A percentile compares a stretch with the other conserved stretches of the same genome.
Conservation (phyloP, 1,140 invertebrate species). For the Drosophila varians region DNA sequence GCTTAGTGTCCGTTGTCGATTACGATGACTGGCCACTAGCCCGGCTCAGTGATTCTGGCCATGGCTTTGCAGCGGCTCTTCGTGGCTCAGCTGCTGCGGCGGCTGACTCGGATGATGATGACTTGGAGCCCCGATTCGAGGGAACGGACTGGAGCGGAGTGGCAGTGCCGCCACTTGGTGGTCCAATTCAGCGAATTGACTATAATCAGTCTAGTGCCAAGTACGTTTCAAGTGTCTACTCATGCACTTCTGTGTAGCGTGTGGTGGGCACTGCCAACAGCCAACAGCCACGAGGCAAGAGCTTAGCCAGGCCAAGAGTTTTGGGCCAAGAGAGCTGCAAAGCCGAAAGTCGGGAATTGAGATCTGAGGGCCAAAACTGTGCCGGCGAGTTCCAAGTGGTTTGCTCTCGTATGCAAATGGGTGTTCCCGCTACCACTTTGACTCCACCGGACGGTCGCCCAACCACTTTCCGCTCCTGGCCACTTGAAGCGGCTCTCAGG, state of each 20-base stretch:
- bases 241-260: slow-evolving; percentile 64
- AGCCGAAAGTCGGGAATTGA: slow-evolving; percentile 2
- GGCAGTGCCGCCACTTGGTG: slow-evolving; percentile 65
- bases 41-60: slow-evolving; percentile 50
- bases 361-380: slow-evolving; percentile 1
- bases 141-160: slow-evolving; percentile 22
- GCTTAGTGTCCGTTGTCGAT: slow-evolving; percentile 27
- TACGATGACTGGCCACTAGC: slow-evolving; percentile 70
- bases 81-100: slow-evolving; percentile 3
- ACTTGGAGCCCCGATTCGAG: slow-evolving; percentile 35
- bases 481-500: slow-evolving; percentile 47
- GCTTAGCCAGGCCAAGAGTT: slow-evolving; percentile 10
- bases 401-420: slow-evolving; percentile 70
- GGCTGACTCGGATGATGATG: slow-evolving; percentile 29
- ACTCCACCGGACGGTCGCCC: slow-evolving; percentile 1
- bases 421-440: slow-evolving; percentile 29
- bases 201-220: slow-evolving; percentile 82
- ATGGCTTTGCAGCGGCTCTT: slow-evolving; percentile 15
- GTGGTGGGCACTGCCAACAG: slow-evolving; percentile 36
- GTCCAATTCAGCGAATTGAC: slow-evolving; percentile 82
- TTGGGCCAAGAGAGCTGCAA: slow-evolving; percentile 3
- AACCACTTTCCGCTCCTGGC: neutral
- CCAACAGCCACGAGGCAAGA: slow-evolving; percentile 7
- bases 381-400: slow-evolving; percentile 73
- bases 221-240: slow-evolving; percentile 80